A percentile compares a stretch with the other conserved stretches of the same genome.
Conservation (phyloP, 2,888 invertebrate genomes). For the Caenorhabditis sp. region DNA sequence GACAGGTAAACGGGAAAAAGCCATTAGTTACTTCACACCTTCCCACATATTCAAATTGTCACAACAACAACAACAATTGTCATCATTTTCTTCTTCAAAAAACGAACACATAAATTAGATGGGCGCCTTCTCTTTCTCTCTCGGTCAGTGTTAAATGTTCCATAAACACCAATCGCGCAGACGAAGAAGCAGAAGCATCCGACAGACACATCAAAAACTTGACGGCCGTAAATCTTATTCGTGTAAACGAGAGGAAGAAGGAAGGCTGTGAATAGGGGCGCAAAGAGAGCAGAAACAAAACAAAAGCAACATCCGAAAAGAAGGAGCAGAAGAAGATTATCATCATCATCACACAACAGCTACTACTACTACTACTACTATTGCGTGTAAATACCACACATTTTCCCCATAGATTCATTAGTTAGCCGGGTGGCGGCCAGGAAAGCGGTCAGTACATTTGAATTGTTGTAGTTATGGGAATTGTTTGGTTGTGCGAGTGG, state of each 20-base stretch:
- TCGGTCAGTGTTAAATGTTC: not conserved
- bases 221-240: conserved; percentile 35
- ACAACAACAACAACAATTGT: not conserved
- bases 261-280: conserved; percentile 2
- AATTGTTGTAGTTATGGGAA: not conserved
- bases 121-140: not conserved
- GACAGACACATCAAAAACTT: not conserved
- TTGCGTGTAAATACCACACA: conserved; percentile 30
- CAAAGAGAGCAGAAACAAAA: conserved; percentile 6
- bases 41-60: too few relatives aligned
- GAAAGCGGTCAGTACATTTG: not conserved
- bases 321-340: too few relatives aligned
- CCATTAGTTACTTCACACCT: too few relatives aligned
- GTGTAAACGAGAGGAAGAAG: not conserved
- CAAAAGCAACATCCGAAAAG: conserved; percentile 13
- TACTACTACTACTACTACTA: too few relatives aligned
- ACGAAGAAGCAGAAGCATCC: conserved; percentile 27
- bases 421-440: not conserved
- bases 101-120: too few relatives aligned
- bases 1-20: too few relatives aligned
- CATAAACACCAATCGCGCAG: conserved; percentile 14
- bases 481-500: not conserved
- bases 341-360: conserved; percentile 29
- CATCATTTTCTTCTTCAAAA: too few relatives aligned
- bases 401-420: conserved; percentile 9